Evolutionary conservation across 2,797 vertebrate species (phyloP).

Genomic region (Falco naumanni): DNA sequence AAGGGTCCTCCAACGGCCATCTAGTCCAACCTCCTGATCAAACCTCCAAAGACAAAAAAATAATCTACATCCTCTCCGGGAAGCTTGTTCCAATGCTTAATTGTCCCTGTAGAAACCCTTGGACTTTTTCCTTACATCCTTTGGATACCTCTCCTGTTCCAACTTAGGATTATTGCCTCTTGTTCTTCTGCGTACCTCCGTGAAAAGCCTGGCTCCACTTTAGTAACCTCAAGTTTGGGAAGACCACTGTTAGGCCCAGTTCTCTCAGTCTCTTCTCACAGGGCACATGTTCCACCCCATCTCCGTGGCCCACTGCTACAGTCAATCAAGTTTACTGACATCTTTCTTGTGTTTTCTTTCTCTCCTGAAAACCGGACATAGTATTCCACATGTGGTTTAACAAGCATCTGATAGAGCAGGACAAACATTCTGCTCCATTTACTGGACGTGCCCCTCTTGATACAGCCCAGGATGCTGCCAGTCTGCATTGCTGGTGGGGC

Average conservation of each 20-base stretch:
- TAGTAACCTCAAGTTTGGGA: neutral
- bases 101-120: neutral
- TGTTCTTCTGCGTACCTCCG: neutral
- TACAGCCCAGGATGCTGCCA: neutral
- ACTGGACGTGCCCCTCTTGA: neutral
- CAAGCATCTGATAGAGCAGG: neutral
- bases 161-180: rapidly evolving
- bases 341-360: neutral
- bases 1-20: neutral
- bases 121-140: neutral
- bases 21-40: neutral
- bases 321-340: neutral
- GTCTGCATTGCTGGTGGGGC: neutral
- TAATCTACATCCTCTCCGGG: neutral
- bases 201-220: neutral
- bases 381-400: neutral
- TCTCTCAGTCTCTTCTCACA: neutral
- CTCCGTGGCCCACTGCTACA: neutral
- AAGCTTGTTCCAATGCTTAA: neutral
- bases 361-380: neutral
- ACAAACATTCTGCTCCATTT: neutral
- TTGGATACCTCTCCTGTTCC: neutral
- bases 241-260: neutral
- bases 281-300: neutral
- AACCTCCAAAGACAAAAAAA: neutral